Evolutionary conservation across 2,113 vertebrate genomes (phyloP), one percentile per base, ranked within the genome.

Genomic region (Camarhynchus parvulus): DNA sequence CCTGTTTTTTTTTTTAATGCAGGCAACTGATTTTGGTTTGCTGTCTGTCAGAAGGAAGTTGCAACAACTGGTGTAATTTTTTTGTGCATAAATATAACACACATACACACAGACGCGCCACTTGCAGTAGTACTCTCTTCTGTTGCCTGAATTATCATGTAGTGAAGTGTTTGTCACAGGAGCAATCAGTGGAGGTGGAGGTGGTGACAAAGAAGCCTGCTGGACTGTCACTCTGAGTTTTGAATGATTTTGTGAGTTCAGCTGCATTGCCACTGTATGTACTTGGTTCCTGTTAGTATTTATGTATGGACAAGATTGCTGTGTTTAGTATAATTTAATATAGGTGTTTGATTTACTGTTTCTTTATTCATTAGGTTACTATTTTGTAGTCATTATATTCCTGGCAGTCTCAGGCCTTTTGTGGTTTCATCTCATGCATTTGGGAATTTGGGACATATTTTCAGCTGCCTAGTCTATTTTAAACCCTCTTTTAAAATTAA

Each of bases 361-460:
- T 46, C 70, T 91, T 92, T 83, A 58, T 93, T 96, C 46, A 58
- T 73, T 73, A 76, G 61, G 39, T 33, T 70, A 1, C 64, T 80
- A 2, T 27, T 81, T 52, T 87, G 16, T 66, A 70, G 63, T 88
- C 16, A 3, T 62, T 83, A 19, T 13, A 47, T 86, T 92, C 55
- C 72, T 83, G 76, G 55, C 83, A 88, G 39, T 83, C 30, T 63
- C 33, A 27, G 79, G 46, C 42, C 25, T 62, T 90, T 27, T 1
- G 13, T 77, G 63, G 63, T 92, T 95, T 90, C 53, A 33, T 49
- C 28, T 86, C 55, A 58, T 88, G 72, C 2, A 0, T 83, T 69
- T 90, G 82, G 67, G 85, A 86, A 66, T 90, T 92, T 66, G 20
- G 46, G 63, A 42, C 23, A 44, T 92, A 74, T 89, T 96, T 90